phyloP scores from a whole-genome alignment of 2,797 vertebrate genomes.

The Macroramphosus scolopax region DNA sequence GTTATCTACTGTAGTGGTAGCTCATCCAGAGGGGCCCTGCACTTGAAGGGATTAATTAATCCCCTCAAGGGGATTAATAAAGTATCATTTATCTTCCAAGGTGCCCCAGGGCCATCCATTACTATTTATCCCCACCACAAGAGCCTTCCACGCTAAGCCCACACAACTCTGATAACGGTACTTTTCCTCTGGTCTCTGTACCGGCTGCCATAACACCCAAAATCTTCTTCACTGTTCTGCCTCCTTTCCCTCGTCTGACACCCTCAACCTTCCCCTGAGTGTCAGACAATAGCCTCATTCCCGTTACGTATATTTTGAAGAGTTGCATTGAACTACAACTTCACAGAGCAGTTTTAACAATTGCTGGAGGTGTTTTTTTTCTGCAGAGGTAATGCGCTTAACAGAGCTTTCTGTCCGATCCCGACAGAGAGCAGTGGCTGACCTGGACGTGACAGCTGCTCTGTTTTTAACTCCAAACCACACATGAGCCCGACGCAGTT shows the following conservation, averaged over 20 bases:
- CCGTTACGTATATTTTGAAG: too few species aligned
- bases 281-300: too few species aligned
- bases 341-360: too few species aligned
- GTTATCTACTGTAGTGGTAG: conserved; percentile 55
- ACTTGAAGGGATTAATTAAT: conserved; percentile 64
- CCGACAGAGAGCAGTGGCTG: too few species aligned
- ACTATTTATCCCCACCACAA: conserved; percentile 44
- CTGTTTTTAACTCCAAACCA: too few species aligned
- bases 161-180: conserved; percentile 36
- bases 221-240: conserved; percentile 9
- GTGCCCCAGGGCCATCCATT: conserved; percentile 56
- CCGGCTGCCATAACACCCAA: conserved; percentile 27
- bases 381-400: too few species aligned
- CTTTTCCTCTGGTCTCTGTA: conserved; percentile 31
- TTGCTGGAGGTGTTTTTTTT: too few species aligned
- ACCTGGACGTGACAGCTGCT: too few species aligned
- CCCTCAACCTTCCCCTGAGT: conserved; percentile 2
- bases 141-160: conserved; percentile 41
- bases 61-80: conserved; percentile 64
- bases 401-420: too few species aligned
- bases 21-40: conserved; percentile 58
- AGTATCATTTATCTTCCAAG: conserved; percentile 64
- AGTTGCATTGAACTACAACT: too few species aligned
- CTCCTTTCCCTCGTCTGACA: conserved; percentile 32
- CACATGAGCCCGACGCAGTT: too few species aligned